Evolutionary conservation across 2,888 invertebrate genomes (phyloP).

Genomic region (Ochlodes sylvanus): DNA sequence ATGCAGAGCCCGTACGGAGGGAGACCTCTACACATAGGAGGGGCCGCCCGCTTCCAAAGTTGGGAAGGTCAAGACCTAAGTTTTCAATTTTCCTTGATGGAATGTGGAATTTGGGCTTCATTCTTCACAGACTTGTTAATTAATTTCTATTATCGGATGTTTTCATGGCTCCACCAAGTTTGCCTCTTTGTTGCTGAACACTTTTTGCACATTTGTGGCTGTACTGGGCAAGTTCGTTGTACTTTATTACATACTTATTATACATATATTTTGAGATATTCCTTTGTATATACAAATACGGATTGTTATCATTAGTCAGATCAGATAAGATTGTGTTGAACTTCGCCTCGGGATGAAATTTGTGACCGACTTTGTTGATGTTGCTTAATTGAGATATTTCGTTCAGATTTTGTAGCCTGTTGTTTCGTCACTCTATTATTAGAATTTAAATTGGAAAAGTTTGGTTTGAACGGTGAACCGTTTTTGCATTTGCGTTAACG

Average conservation of each 20-base stretch:
- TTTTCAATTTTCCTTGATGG: constrained; percentile 66
- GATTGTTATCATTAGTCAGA: constrained; percentile 4
- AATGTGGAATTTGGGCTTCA: constrained; percentile 51
- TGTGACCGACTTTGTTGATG: constrained; percentile 24
- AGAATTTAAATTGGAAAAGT: constrained; percentile 27
- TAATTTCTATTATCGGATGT: neutral
- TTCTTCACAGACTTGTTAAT: constrained; percentile 19
- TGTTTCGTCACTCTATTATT: constrained; percentile 30
- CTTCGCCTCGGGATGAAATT: constrained; percentile 18
- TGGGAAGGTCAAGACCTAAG: constrained; percentile 77
- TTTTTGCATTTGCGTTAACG: constrained; percentile 24
- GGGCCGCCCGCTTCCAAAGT: constrained; percentile 65
- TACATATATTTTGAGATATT: too few species aligned
- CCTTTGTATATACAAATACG: neutral
- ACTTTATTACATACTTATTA: too few species aligned
- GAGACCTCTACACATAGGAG: constrained; percentile 44
- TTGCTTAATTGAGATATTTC: constrained; percentile 32
- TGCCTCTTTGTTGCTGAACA: too few species aligned
- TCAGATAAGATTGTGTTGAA: constrained; percentile 9
- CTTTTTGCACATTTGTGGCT: too few species aligned
- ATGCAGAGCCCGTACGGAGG: constrained; percentile 70
- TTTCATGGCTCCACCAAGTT: neutral
- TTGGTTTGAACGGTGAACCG: constrained; percentile 7
- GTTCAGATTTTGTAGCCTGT: constrained; percentile 19
- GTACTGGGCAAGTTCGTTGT: too few species aligned